Evolutionary conservation across 1,140 invertebrate genomes (phyloP).

Genomic region (Ceratosolen solmsi): DNA sequence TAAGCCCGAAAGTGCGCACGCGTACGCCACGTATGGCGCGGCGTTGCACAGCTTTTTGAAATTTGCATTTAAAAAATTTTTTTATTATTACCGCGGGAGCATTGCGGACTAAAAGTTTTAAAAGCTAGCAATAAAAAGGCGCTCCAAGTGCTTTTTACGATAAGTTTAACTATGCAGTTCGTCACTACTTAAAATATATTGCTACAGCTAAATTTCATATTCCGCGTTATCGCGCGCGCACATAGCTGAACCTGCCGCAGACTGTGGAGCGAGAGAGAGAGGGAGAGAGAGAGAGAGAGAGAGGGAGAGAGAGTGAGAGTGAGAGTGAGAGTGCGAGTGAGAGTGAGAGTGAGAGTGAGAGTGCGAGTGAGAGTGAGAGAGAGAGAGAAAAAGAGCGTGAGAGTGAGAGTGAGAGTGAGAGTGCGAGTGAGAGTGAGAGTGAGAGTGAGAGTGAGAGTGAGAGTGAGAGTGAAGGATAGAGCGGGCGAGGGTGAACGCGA

Average conservation of each 20-base stretch:
- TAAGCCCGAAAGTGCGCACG: not conserved
- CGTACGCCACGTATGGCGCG: too few relatives aligned
- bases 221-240: constrained; percentile 46
- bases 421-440: not conserved
- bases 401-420: not conserved
- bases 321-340: not conserved
- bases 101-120: constrained; percentile 52
- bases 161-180: constrained; percentile 54
- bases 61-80: constrained; percentile 52
- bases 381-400: not conserved
- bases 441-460: not conserved
- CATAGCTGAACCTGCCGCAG: not conserved
- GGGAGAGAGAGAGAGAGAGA: not conserved
- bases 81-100: constrained; percentile 48
- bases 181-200: constrained; percentile 54
- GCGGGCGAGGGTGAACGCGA: not conserved
- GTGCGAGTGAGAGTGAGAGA: not conserved
- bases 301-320: not conserved
- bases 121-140: constrained; percentile 51
- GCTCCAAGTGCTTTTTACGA: constrained; percentile 52
- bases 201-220: constrained; percentile 50
- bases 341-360: not conserved
- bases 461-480: too few relatives aligned
- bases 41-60: constrained; percentile 21
- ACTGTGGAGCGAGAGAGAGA: not conserved